phyloP scores from a whole-genome alignment of 2,113 vertebrate genomes.

The Melanerpes aurifrons region DNA sequence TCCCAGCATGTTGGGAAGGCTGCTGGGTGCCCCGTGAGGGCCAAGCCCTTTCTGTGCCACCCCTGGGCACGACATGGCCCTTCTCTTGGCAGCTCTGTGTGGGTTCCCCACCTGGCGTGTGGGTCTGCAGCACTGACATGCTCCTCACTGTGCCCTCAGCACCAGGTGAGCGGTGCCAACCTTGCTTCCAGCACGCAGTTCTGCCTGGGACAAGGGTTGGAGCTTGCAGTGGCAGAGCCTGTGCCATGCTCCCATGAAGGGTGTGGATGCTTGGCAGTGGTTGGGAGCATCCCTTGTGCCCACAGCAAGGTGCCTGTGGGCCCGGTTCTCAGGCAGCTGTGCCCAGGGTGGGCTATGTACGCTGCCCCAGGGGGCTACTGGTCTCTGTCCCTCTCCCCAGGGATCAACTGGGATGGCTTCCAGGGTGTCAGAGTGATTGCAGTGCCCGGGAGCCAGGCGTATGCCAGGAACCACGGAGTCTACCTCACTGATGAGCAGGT shows the following conservation, averaged over 20 bases:
- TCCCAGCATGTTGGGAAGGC: not conserved
- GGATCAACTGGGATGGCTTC: conserved; percentile 84
- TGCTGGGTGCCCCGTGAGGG: not conserved
- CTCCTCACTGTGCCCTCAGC: conserved; percentile 81
- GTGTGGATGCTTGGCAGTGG: accelerated
- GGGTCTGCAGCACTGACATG: conserved; percentile 97
- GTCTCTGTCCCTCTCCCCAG: conserved; percentile 59
- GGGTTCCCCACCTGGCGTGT: conserved; percentile 90
- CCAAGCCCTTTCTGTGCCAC: accelerated
- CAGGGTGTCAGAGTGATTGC: conserved; percentile 86
- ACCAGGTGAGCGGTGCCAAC: conserved; percentile 75
- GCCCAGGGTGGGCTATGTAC: accelerated
- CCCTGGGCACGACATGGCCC: not conserved
- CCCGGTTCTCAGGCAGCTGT: not conserved
- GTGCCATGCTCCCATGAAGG: accelerated
- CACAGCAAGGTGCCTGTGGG: not conserved
- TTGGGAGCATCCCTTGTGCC: accelerated
- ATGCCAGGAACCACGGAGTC: conserved; percentile 88
- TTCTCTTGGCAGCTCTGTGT: conserved; percentile 82
- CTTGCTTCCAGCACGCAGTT: not conserved
- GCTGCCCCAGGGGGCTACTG: not conserved
- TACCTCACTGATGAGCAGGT: conserved; percentile 86
- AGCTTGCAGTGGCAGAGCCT: not conserved
- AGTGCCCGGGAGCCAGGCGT: conserved; percentile 82
- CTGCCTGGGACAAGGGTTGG: accelerated